Percentiles rank a stretch among this genome's conserved stretches.
Conservation (phyloP, 2,797 vertebrate species). For the Lagorchestes hirsutus region DNA sequence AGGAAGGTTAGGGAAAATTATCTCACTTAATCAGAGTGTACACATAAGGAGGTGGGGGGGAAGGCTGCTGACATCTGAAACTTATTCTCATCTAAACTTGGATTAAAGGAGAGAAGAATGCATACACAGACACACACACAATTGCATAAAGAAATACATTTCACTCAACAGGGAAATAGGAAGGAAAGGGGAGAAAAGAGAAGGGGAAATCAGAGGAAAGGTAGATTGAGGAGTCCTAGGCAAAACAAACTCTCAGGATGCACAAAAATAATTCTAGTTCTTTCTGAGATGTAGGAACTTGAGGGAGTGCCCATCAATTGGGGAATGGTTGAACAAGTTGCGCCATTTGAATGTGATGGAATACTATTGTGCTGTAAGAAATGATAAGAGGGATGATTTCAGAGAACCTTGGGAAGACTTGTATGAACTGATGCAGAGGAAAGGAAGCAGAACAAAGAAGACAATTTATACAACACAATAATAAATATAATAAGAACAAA, state of each 20-base stretch:
- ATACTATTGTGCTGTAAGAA: not conserved
- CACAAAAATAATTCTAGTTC: not conserved
- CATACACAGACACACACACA: not conserved
- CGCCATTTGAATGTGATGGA: not conserved
- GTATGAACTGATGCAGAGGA: not conserved
- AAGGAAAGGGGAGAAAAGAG: not conserved
- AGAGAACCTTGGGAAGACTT: not conserved
- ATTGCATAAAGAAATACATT: not conserved
- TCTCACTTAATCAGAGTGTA: not conserved
- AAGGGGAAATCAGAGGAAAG: not conserved
- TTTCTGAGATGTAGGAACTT: not conserved
- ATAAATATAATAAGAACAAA: not conserved
- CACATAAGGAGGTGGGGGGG: not conserved
- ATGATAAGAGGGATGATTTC: not conserved
- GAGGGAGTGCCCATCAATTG: not conserved
- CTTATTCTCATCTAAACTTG: not conserved
- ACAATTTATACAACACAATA: not conserved
- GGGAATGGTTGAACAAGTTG: not conserved
- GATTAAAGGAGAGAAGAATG: not conserved
- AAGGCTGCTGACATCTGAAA: not conserved
- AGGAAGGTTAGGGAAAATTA: not conserved
- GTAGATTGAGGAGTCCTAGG: not conserved
- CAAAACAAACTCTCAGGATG: not conserved
- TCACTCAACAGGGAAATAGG: not conserved
- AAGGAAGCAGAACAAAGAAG: not conserved